Evolutionary conservation across 2,888 invertebrate species (phyloP).

Genomic region (Heteromyza rotundicornis): DNA sequence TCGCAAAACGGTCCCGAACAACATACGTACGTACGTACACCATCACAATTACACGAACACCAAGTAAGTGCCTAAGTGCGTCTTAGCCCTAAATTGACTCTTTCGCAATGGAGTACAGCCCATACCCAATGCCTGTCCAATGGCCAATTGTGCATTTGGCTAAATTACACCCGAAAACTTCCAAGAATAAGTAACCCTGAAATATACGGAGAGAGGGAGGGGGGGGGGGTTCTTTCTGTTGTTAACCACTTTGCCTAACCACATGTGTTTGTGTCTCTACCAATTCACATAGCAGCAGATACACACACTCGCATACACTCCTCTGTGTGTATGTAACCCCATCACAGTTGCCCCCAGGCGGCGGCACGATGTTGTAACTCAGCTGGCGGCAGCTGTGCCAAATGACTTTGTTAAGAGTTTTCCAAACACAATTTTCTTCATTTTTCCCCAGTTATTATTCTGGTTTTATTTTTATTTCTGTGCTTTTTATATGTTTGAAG

Average conservation of each 20-base stretch:
- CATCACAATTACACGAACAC: background rate
- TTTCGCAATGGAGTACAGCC: background rate
- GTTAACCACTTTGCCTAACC: conserved; percentile 26
- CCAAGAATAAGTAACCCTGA: conserved; percentile 22
- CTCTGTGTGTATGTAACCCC: no score
- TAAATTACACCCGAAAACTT: conserved; percentile 33
- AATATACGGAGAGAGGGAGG: no score
- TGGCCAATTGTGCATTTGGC: conserved; percentile 33
- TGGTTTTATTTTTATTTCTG: background rate
- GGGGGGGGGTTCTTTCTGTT: background rate
- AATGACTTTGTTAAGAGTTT: conserved; percentile 55
- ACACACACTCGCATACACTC: no score
- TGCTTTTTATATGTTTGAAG: background rate
- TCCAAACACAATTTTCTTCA: conserved; percentile 51
- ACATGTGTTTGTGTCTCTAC: conserved; percentile 42
- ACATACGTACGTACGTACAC: background rate
- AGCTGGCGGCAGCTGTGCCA: conserved; percentile 49
- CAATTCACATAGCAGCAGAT: no score
- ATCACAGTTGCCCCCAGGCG: background rate
- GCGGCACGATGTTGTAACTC: conserved; percentile 28
- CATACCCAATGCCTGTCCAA: background rate
- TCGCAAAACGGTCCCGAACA: background rate
- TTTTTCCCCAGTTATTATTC: conserved; percentile 23
- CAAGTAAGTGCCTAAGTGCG: background rate
- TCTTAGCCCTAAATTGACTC: background rate